A percentile compares a stretch with the other conserved stretches of the same genome.
Conservation (phyloP, 2,797 vertebrate species). For the Aplochiton taeniatus region DNA sequence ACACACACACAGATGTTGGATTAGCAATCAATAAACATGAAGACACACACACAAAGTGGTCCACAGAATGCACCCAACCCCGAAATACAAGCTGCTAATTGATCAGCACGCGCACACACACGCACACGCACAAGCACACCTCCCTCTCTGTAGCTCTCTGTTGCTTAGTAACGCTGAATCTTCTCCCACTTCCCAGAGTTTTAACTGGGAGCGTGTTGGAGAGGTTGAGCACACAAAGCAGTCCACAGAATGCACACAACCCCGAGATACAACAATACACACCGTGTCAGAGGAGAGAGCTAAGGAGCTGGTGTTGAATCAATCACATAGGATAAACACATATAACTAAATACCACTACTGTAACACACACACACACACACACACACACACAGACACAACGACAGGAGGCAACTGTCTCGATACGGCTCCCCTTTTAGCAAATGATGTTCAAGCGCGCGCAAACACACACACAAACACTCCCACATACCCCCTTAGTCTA, state of each 20-base stretch:
- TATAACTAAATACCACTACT: neutral
- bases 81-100: neutral
- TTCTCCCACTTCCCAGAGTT: neutral
- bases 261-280: too few species aligned
- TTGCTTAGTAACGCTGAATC: conserved; percentile 25
- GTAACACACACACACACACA: conserved; percentile 9
- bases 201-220: neutral
- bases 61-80: neutral
- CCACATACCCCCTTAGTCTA: neutral
- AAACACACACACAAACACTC: conserved; percentile 11
- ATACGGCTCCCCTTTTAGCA: too few species aligned
- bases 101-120: neutral
- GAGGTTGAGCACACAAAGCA: neutral
- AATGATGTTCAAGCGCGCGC: conserved; percentile 14
- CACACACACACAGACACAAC: conserved; percentile 5
- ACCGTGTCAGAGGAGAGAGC: too few species aligned
- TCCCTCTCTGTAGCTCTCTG: conserved; percentile 7
- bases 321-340: neutral
- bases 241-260: too few species aligned
- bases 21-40: neutral
- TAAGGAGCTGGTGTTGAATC: too few species aligned
- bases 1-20: conserved; percentile 14
- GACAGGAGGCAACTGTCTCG: neutral
- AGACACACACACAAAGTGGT: neutral
- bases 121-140: conserved; percentile 4